Percentiles rank a stretch among this genome's conserved stretches.
phyloP scores from a whole-genome alignment of 2,113 vertebrate genomes.

The Potamarius usumacintae region DNA sequence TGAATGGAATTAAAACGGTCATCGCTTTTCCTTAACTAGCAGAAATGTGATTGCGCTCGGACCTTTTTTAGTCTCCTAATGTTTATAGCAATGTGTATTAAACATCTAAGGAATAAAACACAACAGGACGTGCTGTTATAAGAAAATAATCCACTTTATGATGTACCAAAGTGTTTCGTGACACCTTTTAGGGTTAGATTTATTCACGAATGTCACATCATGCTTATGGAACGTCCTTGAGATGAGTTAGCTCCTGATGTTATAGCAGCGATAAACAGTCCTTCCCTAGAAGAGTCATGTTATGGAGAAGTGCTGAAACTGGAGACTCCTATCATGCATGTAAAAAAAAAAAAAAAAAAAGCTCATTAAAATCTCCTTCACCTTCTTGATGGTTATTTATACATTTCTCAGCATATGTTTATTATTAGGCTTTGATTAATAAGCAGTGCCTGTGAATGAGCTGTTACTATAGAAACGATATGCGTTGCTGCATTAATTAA shows the following conservation, averaged over 20 bases:
- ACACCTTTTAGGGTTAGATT: not conserved
- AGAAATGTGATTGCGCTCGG: slow-evolving; percentile 18
- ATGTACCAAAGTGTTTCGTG: not conserved
- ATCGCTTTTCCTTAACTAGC: slow-evolving; percentile 33
- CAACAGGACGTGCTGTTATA: not conserved
- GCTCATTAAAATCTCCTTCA: not conserved
- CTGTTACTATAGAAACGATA: not conserved
- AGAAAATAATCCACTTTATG: not conserved
- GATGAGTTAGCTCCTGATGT: not conserved
- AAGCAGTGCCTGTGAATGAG: not conserved
- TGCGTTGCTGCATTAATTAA: not conserved
- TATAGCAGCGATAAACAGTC: not conserved
- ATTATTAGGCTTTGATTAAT: not conserved
- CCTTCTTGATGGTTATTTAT: not conserved
- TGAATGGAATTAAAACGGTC: slow-evolving; percentile 21
- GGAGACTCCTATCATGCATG: not conserved
- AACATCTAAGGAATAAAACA: not conserved
- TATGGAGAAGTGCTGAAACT: not conserved
- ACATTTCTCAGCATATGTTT: not conserved
- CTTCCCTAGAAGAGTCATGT: not conserved
- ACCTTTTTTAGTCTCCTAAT: not conserved
- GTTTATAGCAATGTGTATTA: not conserved
- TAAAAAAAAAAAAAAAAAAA: not conserved
- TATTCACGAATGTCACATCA: not conserved
- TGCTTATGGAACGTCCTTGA: not conserved